These are phyloP conservation scores for Eunapius fragilis DNA, from an alignment of 37 sponge, comb jelly and placozoan genomes.

Conservation along the genomic window DNA sequence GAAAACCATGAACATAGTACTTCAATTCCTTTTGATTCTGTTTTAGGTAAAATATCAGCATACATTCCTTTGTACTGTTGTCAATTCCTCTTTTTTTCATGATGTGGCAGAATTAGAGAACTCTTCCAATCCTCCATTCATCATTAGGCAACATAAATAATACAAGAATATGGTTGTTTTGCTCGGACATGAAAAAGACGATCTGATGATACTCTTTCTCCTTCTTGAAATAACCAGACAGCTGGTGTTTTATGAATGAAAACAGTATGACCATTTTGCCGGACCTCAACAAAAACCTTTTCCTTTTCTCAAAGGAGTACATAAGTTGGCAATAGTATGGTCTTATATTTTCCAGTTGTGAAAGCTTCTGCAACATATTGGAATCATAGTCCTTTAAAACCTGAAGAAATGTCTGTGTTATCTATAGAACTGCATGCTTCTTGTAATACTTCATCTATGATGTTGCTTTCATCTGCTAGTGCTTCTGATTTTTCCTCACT, in stretches of 20 bases:
- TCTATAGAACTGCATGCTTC: no score
- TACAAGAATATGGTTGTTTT: constrained; percentile 39
- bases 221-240: constrained; percentile 74
- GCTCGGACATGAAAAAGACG: constrained; percentile 47
- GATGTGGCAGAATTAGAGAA: constrained; percentile 42
- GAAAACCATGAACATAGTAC: constrained; percentile 63
- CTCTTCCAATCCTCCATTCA: constrained; percentile 31
- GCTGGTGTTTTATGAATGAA: constrained; percentile 52
- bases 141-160: background rate
- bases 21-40: constrained; percentile 9
- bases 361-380: no score
- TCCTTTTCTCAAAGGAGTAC: no score
- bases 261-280: constrained; percentile 14
- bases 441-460: no score
- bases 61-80: constrained; percentile 8
- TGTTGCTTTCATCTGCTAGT: no score
- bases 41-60: background rate
- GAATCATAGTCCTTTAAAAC: no score
- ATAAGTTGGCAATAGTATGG: no score
- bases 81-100: no score
- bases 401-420: no score
- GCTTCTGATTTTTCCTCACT: no score
- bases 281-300: constrained; percentile 14
- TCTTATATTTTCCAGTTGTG: no score
- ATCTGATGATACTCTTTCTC: constrained; percentile 62